Conservation (phyloP, 2,797 vertebrate genomes). For the Dipus sagitta region DNA sequence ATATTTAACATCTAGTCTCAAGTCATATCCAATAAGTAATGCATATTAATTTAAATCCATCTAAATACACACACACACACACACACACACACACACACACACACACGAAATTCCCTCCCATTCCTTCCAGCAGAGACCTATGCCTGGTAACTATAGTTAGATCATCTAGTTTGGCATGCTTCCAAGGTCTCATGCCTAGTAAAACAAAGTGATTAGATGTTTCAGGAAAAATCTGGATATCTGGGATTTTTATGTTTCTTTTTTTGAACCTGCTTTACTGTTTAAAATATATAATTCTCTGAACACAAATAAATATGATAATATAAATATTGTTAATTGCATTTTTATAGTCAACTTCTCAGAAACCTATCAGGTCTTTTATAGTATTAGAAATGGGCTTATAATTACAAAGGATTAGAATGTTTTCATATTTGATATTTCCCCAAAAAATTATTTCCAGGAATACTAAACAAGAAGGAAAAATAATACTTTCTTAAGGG, state of each 20-base stretch:
- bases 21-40: constrained; percentile 36
- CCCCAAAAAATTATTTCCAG: background rate
- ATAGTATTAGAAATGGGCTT: constrained; percentile 21
- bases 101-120: background rate
- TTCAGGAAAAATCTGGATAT: background rate
- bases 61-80: background rate
- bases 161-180: constrained; percentile 93
- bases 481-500: background rate
- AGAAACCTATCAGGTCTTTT: background rate
- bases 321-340: background rate
- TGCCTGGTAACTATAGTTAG: constrained; percentile 87
- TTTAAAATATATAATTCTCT: background rate
- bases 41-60: constrained; percentile 13
- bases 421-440: constrained; percentile 20
- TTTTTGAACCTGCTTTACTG: constrained; percentile 10
- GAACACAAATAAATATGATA: constrained; percentile 5
- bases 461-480: background rate
- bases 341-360: background rate
- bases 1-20: background rate
- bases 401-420: background rate
- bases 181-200: constrained; percentile 78
- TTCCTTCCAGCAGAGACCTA: background rate
- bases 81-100: too few species aligned
- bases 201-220: background rate
- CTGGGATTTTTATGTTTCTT: constrained; percentile 8